phyloP scores from a whole-genome alignment of 2,888 invertebrate species.

The Troides oblongomaculatus region DNA sequence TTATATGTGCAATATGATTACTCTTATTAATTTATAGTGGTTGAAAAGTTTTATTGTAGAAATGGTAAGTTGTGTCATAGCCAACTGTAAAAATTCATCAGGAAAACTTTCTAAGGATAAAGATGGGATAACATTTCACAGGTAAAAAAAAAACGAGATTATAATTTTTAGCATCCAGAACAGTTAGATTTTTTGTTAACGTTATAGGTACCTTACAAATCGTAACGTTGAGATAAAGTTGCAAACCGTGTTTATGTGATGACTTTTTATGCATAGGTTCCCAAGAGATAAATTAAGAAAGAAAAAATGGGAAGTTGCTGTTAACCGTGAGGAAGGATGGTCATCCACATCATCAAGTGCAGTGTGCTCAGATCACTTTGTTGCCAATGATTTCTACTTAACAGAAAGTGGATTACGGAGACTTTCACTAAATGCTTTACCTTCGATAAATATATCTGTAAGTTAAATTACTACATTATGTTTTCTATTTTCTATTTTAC shows the following conservation, averaged over 20 bases:
- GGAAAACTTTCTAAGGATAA: conserved; percentile 62
- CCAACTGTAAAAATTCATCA: conserved; percentile 60
- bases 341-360: conserved; percentile 56
- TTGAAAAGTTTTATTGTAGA: neutral
- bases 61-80: conserved; percentile 68
- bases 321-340: conserved; percentile 60
- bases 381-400: conserved; percentile 56
- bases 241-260: no score
- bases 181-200: neutral
- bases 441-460: conserved; percentile 65
- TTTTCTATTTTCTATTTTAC: no score
- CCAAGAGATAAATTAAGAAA: conserved; percentile 56
- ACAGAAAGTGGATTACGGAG: conserved; percentile 62
- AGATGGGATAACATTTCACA: conserved; percentile 68
- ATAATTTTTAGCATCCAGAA: no score
- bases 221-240: no score
- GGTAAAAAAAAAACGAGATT: conserved; percentile 40
- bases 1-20: neutral
- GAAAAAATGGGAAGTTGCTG: conserved; percentile 61
- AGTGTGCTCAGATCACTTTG: conserved; percentile 67
- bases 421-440: conserved; percentile 54
- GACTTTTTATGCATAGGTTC: conserved; percentile 45
- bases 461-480: conserved; percentile 2
- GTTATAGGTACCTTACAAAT: neutral
- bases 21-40: neutral